Conservation (phyloP, 2,888 invertebrate genomes). For the Nephrotoma guestfalica region DNA sequence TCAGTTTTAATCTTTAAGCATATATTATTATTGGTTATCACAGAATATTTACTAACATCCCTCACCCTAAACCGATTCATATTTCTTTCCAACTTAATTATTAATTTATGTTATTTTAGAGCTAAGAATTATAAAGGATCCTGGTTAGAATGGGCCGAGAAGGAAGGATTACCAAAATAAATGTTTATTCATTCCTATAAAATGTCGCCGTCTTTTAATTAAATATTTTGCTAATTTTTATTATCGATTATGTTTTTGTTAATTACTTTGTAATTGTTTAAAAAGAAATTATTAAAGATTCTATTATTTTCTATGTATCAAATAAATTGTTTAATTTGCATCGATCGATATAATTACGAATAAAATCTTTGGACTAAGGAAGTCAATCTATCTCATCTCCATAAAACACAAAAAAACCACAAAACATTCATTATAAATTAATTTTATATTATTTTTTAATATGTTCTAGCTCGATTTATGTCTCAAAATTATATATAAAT, state of each 20-base stretch:
- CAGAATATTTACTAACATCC: not conserved
- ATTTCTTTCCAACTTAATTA: not conserved
- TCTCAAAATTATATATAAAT: not conserved
- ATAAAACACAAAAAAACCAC: not conserved
- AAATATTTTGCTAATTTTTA: not conserved
- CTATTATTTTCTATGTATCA: not conserved
- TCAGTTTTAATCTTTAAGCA: not conserved
- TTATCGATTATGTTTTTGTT: not conserved
- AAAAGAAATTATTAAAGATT: not conserved
- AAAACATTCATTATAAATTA: not conserved
- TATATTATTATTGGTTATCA: no score
- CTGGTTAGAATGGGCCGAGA: slow-evolving; percentile 30
- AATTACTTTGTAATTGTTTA: not conserved
- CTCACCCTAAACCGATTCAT: not conserved
- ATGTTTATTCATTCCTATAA: not conserved
- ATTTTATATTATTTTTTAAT: not conserved
- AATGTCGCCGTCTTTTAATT: not conserved
- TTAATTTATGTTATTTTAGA: slow-evolving; percentile 15
- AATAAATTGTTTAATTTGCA: not conserved
- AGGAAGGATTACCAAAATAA: slow-evolving; percentile 16
- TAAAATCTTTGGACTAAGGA: not conserved
- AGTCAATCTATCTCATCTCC: not conserved
- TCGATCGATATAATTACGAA: no score
- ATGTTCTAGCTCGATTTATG: not conserved
- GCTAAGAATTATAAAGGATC: slow-evolving; percentile 29